Conservation (phyloP, 2,888 invertebrate species). For the Polyommatus icarus region DNA sequence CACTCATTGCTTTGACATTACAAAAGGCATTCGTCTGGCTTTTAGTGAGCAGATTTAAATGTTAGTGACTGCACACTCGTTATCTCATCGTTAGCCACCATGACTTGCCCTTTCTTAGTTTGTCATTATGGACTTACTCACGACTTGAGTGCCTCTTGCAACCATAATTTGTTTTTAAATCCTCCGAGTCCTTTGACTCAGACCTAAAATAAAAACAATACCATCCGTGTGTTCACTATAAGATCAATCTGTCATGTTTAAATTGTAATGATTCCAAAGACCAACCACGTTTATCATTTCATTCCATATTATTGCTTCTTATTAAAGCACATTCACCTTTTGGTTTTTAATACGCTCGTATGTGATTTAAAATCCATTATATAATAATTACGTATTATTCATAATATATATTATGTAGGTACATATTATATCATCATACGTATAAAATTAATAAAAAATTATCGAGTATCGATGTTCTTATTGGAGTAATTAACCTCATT, state of each 20-base stretch:
- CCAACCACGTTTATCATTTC: constrained; percentile 19
- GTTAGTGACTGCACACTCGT: constrained; percentile 47
- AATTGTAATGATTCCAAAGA: constrained; percentile 7
- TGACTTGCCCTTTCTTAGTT: constrained; percentile 67
- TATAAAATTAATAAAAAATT: not conserved
- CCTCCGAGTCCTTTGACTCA: constrained; percentile 44
- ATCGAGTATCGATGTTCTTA: not conserved
- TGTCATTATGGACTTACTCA: constrained; percentile 53
- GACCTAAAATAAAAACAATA: constrained; percentile 18
- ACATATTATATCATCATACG: not conserved
- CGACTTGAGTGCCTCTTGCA: constrained; percentile 63
- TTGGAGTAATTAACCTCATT: not conserved
- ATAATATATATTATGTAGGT: not conserved
- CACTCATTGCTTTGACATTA: constrained; percentile 44
- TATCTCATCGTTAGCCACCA: constrained; percentile 63
- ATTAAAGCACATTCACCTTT: constrained; percentile 19
- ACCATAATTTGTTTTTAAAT: constrained; percentile 75
- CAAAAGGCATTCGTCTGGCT: constrained; percentile 43
- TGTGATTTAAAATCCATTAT: not conserved
- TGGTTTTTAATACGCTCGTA: not conserved
- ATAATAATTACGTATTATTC: too few relatives aligned
- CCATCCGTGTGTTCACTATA: constrained; percentile 6
- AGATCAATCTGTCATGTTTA: constrained; percentile 22
- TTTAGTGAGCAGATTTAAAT: constrained; percentile 50
- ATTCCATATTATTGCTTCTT: constrained; percentile 7